These are phyloP conservation scores for Rhabditoides inermis DNA, from an alignment of 2,888 invertebrate genomes.

Conservation along the genomic window DNA sequence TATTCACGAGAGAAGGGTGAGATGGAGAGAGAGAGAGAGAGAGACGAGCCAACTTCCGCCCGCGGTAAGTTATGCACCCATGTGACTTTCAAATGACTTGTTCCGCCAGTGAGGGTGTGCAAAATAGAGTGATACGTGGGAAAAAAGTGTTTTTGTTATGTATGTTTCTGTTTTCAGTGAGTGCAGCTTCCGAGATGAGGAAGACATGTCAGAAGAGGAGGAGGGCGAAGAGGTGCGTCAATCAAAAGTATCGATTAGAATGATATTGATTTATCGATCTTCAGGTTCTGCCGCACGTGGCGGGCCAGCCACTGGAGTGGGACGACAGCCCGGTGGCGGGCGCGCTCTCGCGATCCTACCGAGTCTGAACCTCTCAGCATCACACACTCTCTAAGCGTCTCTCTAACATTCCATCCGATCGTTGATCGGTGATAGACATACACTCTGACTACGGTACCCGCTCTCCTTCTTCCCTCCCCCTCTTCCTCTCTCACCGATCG, in stretches of 20 bases:
- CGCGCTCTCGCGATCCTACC: slow-evolving; percentile 31
- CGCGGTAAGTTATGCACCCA: no score
- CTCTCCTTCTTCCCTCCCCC: neutral
- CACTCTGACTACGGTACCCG: neutral
- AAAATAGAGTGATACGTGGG: no score
- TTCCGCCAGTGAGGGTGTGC: no score
- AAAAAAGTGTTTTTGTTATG: neutral
- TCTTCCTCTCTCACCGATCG: slow-evolving; percentile 1
- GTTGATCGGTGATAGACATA: neutral
- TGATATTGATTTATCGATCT: slow-evolving; percentile 14
- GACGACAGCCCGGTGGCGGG: slow-evolving; percentile 55
- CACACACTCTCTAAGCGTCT: neutral
- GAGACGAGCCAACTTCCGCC: no score
- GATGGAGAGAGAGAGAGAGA: no score
- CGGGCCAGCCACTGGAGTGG: slow-evolving; percentile 57
- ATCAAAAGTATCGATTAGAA: neutral
- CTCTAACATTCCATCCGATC: slow-evolving; percentile 10
- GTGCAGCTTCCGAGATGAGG: slow-evolving; percentile 12
- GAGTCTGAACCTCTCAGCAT: slow-evolving; percentile 15
- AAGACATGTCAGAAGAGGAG: slow-evolving; percentile 9
- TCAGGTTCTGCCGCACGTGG: slow-evolving; percentile 27
- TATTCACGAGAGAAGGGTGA: neutral
- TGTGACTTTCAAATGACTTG: no score
- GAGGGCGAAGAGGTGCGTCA: slow-evolving; percentile 6
- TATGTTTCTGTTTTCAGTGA: neutral